Conservation (phyloP, 2,113 vertebrate genomes). For the Bombycilla garrulus region DNA sequence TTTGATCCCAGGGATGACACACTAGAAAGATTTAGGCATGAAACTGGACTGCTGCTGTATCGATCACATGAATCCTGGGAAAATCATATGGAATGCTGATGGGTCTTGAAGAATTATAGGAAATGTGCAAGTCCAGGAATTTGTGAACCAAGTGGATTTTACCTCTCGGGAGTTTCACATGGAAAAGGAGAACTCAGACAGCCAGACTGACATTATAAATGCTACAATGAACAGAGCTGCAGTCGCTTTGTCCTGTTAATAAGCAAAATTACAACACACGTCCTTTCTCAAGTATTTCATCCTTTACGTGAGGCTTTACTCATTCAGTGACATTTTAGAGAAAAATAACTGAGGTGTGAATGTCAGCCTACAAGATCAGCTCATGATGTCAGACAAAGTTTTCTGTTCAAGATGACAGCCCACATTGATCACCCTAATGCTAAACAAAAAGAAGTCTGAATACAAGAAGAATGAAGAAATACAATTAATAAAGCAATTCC, state of each 20-base stretch:
- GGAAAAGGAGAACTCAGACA: not conserved
- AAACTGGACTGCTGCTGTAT: not conserved
- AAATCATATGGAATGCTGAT: not conserved
- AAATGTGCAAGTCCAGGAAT: not conserved
- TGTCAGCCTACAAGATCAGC: not conserved
- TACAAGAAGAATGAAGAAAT: not conserved
- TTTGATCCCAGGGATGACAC: not conserved
- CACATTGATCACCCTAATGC: fast-evolving
- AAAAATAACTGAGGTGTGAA: not conserved
- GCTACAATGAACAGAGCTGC: not conserved
- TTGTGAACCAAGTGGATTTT: not conserved
- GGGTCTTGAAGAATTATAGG: not conserved
- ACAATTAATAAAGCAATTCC: not conserved
- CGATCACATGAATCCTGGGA: not conserved
- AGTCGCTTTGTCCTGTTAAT: not conserved
- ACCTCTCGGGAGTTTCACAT: not conserved
- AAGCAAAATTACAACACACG: not conserved
- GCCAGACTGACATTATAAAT: not conserved
- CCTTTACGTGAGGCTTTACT: not conserved
- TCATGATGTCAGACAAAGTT: not conserved
- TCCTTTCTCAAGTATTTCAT: not conserved
- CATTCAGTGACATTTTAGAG: not conserved
- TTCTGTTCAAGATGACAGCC: not conserved
- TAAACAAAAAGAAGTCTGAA: not conserved
- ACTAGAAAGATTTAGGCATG: not conserved